Evolutionary conservation across 1,140 invertebrate species (phyloP).

Genomic region (Zaprionus tsacasi): DNA sequence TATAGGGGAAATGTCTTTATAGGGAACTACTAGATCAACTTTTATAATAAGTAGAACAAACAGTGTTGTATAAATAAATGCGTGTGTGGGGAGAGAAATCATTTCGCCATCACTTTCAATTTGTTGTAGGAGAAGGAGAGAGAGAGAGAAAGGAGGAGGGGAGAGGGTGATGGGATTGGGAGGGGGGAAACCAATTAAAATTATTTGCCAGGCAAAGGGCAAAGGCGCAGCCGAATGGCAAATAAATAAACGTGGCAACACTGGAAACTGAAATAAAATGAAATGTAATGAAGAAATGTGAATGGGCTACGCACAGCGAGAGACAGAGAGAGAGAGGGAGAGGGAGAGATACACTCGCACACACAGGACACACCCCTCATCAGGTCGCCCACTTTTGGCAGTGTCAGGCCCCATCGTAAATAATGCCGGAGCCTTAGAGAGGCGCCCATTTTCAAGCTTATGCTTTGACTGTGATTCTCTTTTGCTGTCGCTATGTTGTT

Average conservation of each 20-base stretch:
- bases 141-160: too few relatives aligned
- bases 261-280: slow-evolving; percentile 59
- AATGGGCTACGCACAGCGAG: slow-evolving; percentile 54
- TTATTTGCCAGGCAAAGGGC: slow-evolving; percentile 75
- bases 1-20: background rate
- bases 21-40: slow-evolving; percentile 37
- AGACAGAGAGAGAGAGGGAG: background rate
- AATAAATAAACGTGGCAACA: slow-evolving; percentile 69
- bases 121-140: slow-evolving; percentile 12
- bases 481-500: slow-evolving; percentile 21
- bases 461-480: slow-evolving; percentile 54
- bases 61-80: slow-evolving; percentile 33
- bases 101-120: slow-evolving; percentile 52
- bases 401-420: slow-evolving; percentile 66
- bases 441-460: slow-evolving; percentile 53
- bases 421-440: slow-evolving; percentile 76
- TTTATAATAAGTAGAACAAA: slow-evolving; percentile 52
- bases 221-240: slow-evolving; percentile 72
- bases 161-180: background rate
- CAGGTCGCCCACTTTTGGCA: slow-evolving; percentile 41
- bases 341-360: background rate
- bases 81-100: slow-evolving; percentile 55
- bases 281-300: slow-evolving; percentile 76
- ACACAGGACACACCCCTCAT: slow-evolving; percentile 17
- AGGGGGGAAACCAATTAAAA: slow-evolving; percentile 76